phyloP scores from a whole-genome alignment of 2,113 vertebrate genomes.

The Thalassarche chlororhynchos region DNA sequence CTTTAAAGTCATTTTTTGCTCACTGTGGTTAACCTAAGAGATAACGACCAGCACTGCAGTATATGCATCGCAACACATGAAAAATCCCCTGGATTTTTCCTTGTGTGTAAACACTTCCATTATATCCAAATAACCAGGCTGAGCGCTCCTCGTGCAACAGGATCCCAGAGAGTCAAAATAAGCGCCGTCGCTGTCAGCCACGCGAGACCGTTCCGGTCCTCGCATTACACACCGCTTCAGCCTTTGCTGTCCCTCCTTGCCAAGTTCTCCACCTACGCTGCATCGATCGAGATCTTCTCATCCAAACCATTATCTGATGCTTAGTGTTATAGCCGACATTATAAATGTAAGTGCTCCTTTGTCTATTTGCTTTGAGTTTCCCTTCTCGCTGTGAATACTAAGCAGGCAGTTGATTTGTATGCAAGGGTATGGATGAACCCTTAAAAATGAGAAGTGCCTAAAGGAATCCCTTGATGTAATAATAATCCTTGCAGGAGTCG shows the following conservation, averaged over 20 bases:
- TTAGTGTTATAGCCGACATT: not conserved
- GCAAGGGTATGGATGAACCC: constrained; percentile 24
- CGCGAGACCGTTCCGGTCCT: not conserved
- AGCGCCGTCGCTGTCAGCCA: not conserved
- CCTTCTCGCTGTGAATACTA: constrained; percentile 13
- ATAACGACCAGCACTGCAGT: not conserved
- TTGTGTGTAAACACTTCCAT: not conserved
- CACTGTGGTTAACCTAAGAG: not conserved
- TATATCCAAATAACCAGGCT: not conserved
- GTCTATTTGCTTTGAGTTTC: constrained; percentile 20
- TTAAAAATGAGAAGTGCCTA: constrained; percentile 37
- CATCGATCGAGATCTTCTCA: not conserved
- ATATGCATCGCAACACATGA: not conserved
- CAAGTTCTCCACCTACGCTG: not conserved
- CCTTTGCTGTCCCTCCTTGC: not conserved
- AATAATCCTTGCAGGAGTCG: constrained; percentile 50
- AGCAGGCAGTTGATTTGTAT: constrained; percentile 48
- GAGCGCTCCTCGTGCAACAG: not conserved
- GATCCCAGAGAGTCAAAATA: not conserved
- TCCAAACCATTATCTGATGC: not conserved
- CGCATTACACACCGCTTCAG: not conserved
- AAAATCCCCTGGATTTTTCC: not conserved
- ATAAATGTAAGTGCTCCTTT: constrained; percentile 36
- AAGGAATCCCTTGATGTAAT: constrained; percentile 63
- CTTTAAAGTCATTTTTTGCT: not conserved